Percentiles rank a stretch among this genome's conserved stretches.
These are phyloP conservation scores for Buathra laborator DNA, from an alignment of 2,888 invertebrate genomes.

Conservation along the genomic window DNA sequence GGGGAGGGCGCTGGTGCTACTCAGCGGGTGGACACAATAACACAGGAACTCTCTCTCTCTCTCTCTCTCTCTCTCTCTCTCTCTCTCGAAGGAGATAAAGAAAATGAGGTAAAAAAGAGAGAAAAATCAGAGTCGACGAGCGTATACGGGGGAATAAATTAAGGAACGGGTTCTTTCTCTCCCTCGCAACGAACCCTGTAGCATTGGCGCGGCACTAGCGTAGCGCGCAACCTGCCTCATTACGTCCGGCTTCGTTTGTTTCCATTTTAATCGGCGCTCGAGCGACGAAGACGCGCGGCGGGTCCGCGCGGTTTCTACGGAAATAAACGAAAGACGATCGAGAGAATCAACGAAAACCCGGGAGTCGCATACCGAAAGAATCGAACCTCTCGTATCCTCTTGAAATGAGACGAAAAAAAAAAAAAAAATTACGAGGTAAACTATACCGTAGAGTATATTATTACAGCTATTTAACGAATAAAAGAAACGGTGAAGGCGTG, in stretches of 20 bases:
- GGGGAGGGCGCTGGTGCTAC: slow-evolving; percentile 43
- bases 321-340: slow-evolving; percentile 34
- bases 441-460: slow-evolving; percentile 19
- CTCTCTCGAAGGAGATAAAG: slow-evolving; percentile 25
- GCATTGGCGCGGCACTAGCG: slow-evolving; percentile 65
- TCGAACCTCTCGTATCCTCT: slow-evolving; percentile 23
- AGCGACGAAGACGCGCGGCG: slow-evolving; percentile 3
- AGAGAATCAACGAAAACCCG: slow-evolving; percentile 48
- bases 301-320: slow-evolving; percentile 21
- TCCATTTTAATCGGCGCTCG: slow-evolving; percentile 80
- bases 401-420: slow-evolving; percentile 10
- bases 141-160: slow-evolving; percentile 80
- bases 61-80: background rate
- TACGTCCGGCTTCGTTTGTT: slow-evolving; percentile 82
- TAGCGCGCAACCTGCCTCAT: slow-evolving; percentile 75
- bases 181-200: slow-evolving; percentile 67
- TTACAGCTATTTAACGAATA: slow-evolving; percentile 13
- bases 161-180: slow-evolving; percentile 82
- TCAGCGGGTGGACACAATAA: slow-evolving; percentile 60
- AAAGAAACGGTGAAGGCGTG: slow-evolving; percentile 27
- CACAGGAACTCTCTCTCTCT: slow-evolving; percentile 24
- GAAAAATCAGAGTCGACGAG: slow-evolving; percentile 59
- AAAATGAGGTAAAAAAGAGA: slow-evolving; percentile 54
- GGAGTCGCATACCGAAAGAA: slow-evolving; percentile 49
- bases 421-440: background rate